Conservation (phyloP, 1,140 invertebrate genomes). For the Linepithema humile region DNA sequence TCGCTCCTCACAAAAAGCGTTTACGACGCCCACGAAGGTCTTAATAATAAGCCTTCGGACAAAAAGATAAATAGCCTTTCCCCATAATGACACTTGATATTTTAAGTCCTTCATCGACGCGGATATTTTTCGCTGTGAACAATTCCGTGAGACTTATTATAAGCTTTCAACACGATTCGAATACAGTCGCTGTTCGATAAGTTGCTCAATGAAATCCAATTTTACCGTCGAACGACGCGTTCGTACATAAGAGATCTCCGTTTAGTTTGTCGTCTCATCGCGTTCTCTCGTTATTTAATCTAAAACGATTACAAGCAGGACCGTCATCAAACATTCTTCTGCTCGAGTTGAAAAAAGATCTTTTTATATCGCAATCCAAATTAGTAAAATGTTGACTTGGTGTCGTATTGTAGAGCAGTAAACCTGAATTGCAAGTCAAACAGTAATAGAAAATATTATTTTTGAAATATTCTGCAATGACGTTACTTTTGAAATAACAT, state of each 20-base stretch:
- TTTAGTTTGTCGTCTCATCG: neutral
- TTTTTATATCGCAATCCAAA: no score
- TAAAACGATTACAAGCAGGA: neutral
- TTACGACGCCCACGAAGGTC: neutral
- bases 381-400: no score
- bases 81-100: slow-evolving; percentile 7
- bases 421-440: no score
- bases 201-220: neutral
- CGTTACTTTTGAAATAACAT: neutral
- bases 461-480: no score
- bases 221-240: neutral
- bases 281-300: neutral
- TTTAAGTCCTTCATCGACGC: slow-evolving; percentile 6
- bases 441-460: no score
- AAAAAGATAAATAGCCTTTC: neutral
- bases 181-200: neutral
- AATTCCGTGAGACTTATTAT: neutral
- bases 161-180: neutral
- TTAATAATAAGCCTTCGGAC: neutral
- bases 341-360: neutral
- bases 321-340: neutral
- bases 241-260: neutral
- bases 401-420: no score
- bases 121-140: neutral
- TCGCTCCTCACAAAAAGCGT: neutral